A percentile compares a stretch with the other conserved stretches of the same genome.
phyloP scores from a whole-genome alignment of 2,113 vertebrate genomes.

The Kryptolebias marmoratus region DNA sequence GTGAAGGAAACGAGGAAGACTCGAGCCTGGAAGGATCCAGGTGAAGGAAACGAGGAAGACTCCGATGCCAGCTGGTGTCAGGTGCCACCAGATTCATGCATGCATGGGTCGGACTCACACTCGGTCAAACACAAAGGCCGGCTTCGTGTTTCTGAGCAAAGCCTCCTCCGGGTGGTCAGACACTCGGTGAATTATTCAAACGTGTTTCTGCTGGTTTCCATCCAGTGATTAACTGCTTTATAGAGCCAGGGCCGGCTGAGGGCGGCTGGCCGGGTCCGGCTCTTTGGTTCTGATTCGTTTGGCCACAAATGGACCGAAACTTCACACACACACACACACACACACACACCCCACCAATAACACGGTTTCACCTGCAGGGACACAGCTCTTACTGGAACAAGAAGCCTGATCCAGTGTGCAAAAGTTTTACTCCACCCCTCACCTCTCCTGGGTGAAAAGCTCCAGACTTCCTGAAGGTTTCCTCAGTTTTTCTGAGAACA shows the following conservation, averaged over 20 bases:
- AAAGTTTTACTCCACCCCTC: neutral
- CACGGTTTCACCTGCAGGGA: slow-evolving; percentile 53
- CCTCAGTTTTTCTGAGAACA: too few relatives aligned
- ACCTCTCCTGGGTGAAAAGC: too few relatives aligned
- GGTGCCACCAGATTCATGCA: slow-evolving; percentile 20
- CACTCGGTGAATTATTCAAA: slow-evolving; percentile 71
- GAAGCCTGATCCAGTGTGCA: too few relatives aligned
- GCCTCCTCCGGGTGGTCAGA: slow-evolving; percentile 62
- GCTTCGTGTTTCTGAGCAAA: slow-evolving; percentile 50
- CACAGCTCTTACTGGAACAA: neutral
- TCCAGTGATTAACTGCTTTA: slow-evolving; percentile 69
- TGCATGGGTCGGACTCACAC: slow-evolving; percentile 14
- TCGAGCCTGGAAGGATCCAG: slow-evolving; percentile 5
- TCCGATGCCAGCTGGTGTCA: slow-evolving; percentile 36
- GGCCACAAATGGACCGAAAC: slow-evolving; percentile 53
- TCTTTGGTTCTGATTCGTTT: slow-evolving; percentile 46
- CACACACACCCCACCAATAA: slow-evolving; percentile 51
- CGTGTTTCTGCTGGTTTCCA: slow-evolving; percentile 74
- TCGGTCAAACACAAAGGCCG: slow-evolving; percentile 22
- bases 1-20: slow-evolving; percentile 14
- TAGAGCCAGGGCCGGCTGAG: slow-evolving; percentile 23
- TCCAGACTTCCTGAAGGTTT: too few relatives aligned
- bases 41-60: slow-evolving; percentile 14
- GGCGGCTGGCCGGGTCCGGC: slow-evolving; percentile 36
- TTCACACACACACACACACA: slow-evolving; percentile 30